Base-by-base conservation (phyloP, 1,140 invertebrate species). In the Euura saliciscinereae region DNA sequence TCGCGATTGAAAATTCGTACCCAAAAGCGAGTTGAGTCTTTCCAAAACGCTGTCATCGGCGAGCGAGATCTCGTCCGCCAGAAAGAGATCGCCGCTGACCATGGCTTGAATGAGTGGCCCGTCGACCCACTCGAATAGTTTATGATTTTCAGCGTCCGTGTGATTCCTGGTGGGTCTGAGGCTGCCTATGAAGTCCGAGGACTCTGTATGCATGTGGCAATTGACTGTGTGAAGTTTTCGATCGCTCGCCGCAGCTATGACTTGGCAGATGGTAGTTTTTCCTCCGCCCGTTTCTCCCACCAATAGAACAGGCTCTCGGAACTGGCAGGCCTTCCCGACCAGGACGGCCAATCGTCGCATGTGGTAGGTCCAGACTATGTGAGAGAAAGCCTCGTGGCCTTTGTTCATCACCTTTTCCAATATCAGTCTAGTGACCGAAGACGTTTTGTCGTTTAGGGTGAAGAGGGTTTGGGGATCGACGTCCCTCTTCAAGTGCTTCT, bases 1-100 rank as follows among this genome's bases (percentile, higher is more conserved):
- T 28, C 28, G 0, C 28, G 28, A 28, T 28, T 28, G 1, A 28
- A 28, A 28, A 28, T 0, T 28, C 28, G 72, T 81, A 89, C 88
- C 88, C 69, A 99, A 86, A 45, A 99, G 90, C 42, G 97, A 98
- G 89, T 99, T 99, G 11, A 99, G 85, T 82, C 99, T 90, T 88
- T 99, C 99, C 65, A 99, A 87, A 6, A 99, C 99, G 78, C 98
- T 99, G 80, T 99, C 99, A 85, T 99, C 98, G 0, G 99, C 98
- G 59, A 99, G 87, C 3, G 99, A 99, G 77, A 99, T 99, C 92
- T 99, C 99, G 89, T 99, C 99, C 1, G 98, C 95, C 44, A 99
- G 88, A 81, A 99, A 98, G 74, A 97, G 90, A 69, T 91, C 89
- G 1, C 98, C 98, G 13, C 91, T 87, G 77, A 91, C 90, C 98